Base-by-base conservation (phyloP, 1,140 invertebrate species). In the Philotrypesis tridentata region DNA sequence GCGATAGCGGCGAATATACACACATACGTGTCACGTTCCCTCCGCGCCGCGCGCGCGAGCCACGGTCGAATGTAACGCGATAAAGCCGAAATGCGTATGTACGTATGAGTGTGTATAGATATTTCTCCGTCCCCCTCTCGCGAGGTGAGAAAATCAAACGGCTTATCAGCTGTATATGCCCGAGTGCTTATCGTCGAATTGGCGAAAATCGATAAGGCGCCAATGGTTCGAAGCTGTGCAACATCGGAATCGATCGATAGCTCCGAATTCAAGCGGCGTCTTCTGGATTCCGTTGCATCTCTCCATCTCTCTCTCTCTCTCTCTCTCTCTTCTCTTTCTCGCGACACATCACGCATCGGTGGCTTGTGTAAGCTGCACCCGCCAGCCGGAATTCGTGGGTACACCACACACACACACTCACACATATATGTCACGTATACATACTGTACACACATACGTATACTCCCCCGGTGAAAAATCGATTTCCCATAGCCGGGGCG, bases 391-490 rank as follows among this genome's bases (percentile, higher is more conserved):
- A 55, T 70, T 70, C 31, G 67, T 70, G 61, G 9, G 27, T 25
- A 65, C 8, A 29, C 27, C 33, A 65, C 4, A 29, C n/a, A 65
- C n/a, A 65, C 12, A 25, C n/a, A 55, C 23, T 9, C 31, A 14
- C 63, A 67, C 25, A 17, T 37, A 27, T 71, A 61, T 23, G 12
- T 33, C n/a, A 61, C 3, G 17, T 61, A 61, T 61, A 61, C 9
- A 21, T 61, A 61, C n/a, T 40, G 21, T 60, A 27, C 23, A 55
- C 23, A n/a, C 31, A 14, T 75, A 67, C 25, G 8, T 37, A 27
- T 71, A 61, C 29, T 23, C 68, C 14, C 33, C 12, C 29, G 48
- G 29, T 63, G 79, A 74, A 80, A 80, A 80, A 80, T 80, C 79
- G 71, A 80, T 80, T 80, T 80, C 61, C 71, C 79, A 55, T 55